A percentile compares a stretch with the other conserved stretches of the same genome.
These are phyloP conservation scores for Stylophora pistillata DNA, from an alignment of 64 coral and sea anemone species.

Conservation along the genomic window DNA sequence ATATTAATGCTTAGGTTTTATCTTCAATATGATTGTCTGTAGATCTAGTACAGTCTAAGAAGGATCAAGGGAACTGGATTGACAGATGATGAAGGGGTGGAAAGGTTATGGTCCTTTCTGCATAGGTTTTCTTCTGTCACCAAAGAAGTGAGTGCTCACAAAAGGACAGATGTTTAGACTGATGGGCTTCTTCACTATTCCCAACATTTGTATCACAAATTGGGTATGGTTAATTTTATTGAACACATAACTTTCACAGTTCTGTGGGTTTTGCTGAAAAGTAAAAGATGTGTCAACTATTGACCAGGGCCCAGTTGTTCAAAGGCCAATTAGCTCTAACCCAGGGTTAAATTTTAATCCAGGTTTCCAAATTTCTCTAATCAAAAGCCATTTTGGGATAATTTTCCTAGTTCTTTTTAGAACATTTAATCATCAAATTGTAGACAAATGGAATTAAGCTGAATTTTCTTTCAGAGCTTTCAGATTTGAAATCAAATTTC, in stretches of 20 bases:
- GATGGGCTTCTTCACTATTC: constrained; percentile 67
- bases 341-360: too few species aligned
- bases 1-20: too few species aligned
- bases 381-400: too few species aligned
- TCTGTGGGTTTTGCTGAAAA: neutral
- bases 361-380: too few species aligned
- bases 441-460: too few species aligned
- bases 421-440: too few species aligned
- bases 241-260: neutral
- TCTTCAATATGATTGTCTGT: constrained; percentile 7
- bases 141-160: constrained; percentile 71
- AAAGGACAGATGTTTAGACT: constrained; percentile 74
- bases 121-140: constrained; percentile 57
- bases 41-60: constrained; percentile 74
- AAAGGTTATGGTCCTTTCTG: constrained; percentile 73
- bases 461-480: too few species aligned
- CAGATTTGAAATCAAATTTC: too few species aligned
- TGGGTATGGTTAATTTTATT: constrained; percentile 41
- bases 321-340: too few species aligned
- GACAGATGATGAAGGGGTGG: constrained; percentile 80
- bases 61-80: constrained; percentile 49
- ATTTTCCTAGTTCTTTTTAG: too few species aligned
- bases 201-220: constrained; percentile 55
- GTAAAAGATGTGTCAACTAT: neutral
- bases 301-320: too few species aligned